phyloP scores from a whole-genome alignment of 37 sponge, comb jelly and placozoan species.

The Spongilla lacustris region DNA sequence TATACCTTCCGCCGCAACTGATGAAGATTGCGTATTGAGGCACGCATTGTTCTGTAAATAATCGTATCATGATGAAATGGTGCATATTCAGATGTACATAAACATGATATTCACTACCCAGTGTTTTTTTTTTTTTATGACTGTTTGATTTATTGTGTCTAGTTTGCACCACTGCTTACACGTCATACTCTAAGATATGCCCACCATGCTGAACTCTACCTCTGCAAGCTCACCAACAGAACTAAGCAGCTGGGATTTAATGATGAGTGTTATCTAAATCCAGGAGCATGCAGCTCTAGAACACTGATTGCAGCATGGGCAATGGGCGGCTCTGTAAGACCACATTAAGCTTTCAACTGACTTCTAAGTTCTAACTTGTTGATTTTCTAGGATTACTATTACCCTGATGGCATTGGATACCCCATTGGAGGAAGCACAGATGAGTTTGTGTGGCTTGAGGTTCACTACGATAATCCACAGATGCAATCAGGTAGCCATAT shows the following conservation, averaged over 20 bases:
- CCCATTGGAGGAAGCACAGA: slow-evolving; percentile 24
- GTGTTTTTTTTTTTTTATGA: no score
- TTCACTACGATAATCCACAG: slow-evolving; percentile 38
- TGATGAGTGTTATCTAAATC: not conserved
- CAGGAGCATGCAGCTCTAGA: not conserved
- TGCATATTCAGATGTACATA: no score
- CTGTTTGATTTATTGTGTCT: no score
- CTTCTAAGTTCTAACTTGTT: not conserved
- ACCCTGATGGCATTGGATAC: slow-evolving; percentile 21
- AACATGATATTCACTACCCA: no score
- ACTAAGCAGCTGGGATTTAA: not conserved
- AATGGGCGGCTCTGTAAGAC: not conserved
- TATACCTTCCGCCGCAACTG: no score
- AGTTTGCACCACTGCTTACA: not conserved
- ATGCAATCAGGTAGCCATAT: not conserved
- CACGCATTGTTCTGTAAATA: no score
- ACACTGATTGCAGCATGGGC: not conserved
- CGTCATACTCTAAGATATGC: not conserved
- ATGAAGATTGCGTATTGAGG: no score
- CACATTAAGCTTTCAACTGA: not conserved
- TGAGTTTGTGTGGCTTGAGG: slow-evolving; percentile 11
- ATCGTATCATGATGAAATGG: no score
- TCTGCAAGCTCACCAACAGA: not conserved
- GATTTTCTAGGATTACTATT: slow-evolving; percentile 8
- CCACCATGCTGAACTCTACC: not conserved